Percentiles rank a stretch among this genome's conserved stretches.
phyloP scores from a whole-genome alignment of 2,113 vertebrate genomes.

The Dermatemys mawii region DNA sequence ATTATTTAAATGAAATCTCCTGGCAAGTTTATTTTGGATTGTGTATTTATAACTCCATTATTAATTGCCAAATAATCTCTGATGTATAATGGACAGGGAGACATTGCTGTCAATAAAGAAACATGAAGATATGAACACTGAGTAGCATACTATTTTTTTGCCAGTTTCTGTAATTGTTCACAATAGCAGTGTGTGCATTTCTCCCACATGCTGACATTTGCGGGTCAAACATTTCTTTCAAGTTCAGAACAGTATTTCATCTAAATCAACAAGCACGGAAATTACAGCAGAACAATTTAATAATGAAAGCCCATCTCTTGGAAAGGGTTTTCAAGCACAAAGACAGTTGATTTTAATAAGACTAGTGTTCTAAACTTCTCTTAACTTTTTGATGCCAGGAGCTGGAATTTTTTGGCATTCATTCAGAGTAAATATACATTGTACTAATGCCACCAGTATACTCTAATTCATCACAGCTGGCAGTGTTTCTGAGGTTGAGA shows the following conservation, averaged over 20 bases:
- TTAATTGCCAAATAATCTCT: background rate
- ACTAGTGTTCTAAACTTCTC: background rate
- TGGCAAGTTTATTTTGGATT: background rate
- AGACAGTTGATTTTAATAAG: background rate
- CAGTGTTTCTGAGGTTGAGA: background rate
- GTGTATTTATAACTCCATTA: background rate
- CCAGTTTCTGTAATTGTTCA: background rate
- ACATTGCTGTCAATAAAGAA: background rate
- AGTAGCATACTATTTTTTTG: background rate
- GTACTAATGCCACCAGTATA: background rate
- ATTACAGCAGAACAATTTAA: background rate
- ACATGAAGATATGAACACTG: background rate
- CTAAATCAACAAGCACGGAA: background rate
- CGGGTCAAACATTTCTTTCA: background rate
- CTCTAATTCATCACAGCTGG: background rate
- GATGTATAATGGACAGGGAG: rapidly evolving
- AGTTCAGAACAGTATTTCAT: background rate
- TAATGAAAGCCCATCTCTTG: background rate
- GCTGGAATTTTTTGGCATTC: background rate
- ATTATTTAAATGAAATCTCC: background rate
- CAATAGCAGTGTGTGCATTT: background rate
- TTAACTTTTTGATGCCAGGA: background rate
- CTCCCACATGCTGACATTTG: background rate
- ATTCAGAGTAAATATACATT: background rate
- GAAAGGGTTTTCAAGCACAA: background rate